Evolutionary conservation across 2,797 vertebrate genomes (phyloP), one percentile per base, ranked within the genome.

Genomic region (Poecilia gillii): DNA sequence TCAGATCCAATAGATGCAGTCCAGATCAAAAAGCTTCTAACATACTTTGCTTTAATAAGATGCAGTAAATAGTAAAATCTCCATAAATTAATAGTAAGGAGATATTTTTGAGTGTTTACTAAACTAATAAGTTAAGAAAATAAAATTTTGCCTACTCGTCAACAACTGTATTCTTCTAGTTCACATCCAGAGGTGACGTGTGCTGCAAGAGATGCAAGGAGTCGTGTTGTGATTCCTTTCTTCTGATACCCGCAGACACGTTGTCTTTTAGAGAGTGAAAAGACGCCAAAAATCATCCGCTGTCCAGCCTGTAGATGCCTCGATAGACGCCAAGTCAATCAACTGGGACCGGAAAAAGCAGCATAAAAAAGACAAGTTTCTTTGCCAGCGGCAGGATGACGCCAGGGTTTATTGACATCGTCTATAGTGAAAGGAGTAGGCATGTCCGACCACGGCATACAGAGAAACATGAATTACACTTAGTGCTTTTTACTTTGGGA

Each of bases 401-500:
- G 90, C 90, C 90, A 87, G 74, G 14, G 68, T 77, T 83, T 92
- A 93, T 93, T 86, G 91, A 94, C 86, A 74, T 23, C 1, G 84
- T 91, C 92, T 92, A 70, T 85, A 36, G 75, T 89, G 84, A 87
- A 75, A 87, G 85, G 79, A 71, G 55, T 83, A 78, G 72, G 81
- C 85, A 84, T 85, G 82, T 84, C 77, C 76, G 75, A 31, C 36
- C 9, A 20, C 84, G 75, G 78, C 55, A 25, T 71, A 70, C 78
- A 79, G 81, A 84, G 76, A 82, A 87, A 87, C 81, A 81, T 79
- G 64, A 78, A 91, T 89, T 93, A 91, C 91, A 90, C 91, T 93
- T 93, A 93, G 92, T 90, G 93, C 90, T 88, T 91, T 93, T 93
- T 92, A 88, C 87, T 90, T 91, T 90, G 82, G 84, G 84, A 91